Conservation (phyloP, 2,888 invertebrate genomes). For the Cacoxenus indagator region DNA sequence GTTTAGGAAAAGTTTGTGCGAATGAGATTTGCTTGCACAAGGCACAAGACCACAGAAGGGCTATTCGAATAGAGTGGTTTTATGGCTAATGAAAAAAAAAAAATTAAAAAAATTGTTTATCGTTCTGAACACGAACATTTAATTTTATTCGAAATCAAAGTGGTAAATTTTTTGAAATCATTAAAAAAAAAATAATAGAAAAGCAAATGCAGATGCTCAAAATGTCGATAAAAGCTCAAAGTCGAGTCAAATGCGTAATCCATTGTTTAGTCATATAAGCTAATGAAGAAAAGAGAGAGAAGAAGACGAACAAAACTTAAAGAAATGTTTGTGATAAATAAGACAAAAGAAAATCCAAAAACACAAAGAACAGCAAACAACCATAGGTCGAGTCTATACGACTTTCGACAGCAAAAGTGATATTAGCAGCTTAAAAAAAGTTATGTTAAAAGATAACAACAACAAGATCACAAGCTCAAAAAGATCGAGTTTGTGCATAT, state of each 20-base stretch:
- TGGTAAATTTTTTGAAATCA: background rate
- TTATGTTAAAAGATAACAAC: slow-evolving; percentile 27
- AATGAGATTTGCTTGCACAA: slow-evolving; percentile 24
- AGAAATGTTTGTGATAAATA: slow-evolving; percentile 1
- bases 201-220: background rate
- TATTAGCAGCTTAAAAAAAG: slow-evolving; percentile 56
- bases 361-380: slow-evolving; percentile 21
- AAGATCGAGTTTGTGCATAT: background rate
- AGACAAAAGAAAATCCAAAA: background rate
- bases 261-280: background rate
- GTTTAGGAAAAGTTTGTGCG: slow-evolving; percentile 39
- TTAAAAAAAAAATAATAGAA: background rate
- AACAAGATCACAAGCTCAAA: slow-evolving; percentile 9
- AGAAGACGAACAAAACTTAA: background rate
- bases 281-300: background rate
- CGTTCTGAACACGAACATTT: too few relatives aligned
- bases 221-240: slow-evolving; percentile 10
- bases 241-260: background rate
- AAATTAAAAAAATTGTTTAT: too few relatives aligned
- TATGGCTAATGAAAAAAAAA: too few relatives aligned
- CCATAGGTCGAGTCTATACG: slow-evolving; percentile 12
- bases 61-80: too few relatives aligned
- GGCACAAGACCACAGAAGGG: slow-evolving; percentile 35
- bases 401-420: slow-evolving; percentile 53
- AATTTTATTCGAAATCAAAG: too few relatives aligned